Conservation (phyloP, 2,888 invertebrate species). For the Tipula confusa region DNA sequence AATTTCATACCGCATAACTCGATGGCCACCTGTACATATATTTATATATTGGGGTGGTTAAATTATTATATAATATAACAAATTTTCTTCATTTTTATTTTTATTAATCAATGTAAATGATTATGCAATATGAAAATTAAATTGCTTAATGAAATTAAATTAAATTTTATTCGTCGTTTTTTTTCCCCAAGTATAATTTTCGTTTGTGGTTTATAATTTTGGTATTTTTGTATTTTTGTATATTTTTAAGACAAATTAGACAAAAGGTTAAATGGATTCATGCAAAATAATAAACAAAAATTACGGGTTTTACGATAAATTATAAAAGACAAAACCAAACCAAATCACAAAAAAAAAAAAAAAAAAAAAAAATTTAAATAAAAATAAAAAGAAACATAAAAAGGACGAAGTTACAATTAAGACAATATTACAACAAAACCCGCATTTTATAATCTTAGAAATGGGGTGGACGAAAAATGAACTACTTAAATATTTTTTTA, state of each 20-base stretch:
- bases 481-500: neutral
- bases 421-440: conserved; percentile 25
- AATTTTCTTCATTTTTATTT: neutral
- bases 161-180: neutral
- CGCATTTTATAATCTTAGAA: neutral
- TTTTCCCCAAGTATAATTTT: neutral
- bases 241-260: conserved; percentile 14
- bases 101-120: conserved; percentile 25
- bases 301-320: conserved; percentile 5
- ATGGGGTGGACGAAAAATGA: neutral
- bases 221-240: too few species aligned
- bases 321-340: conserved; percentile 9
- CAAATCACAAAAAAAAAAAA: neutral
- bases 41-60: neutral
- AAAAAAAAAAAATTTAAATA: neutral
- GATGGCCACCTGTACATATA: too few species aligned
- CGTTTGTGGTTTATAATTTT: conserved; percentile 16
- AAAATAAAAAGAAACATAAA: neutral
- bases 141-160: conserved; percentile 12
- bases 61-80: conserved; percentile 16
- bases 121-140: conserved; percentile 9
- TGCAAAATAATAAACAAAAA: conserved; percentile 25
- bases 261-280: conserved; percentile 25
- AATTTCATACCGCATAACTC: too few species aligned
- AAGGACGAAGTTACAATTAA: conserved; percentile 25